phyloP scores from a whole-genome alignment of 2,888 invertebrate species.

The Melolontha melolontha region DNA sequence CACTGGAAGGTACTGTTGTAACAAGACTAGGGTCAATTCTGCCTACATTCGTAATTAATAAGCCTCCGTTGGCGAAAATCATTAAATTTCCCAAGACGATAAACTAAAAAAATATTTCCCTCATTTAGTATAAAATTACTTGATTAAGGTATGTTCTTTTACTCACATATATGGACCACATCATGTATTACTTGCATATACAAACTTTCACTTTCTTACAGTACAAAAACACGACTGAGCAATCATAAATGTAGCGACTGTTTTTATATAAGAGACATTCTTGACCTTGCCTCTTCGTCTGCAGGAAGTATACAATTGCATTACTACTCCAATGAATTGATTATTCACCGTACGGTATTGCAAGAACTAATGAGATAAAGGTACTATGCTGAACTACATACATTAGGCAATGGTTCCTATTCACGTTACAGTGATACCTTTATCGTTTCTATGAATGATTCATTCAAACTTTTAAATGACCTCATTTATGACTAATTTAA shows the following conservation, averaged over 20 bases:
- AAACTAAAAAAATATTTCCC: conserved; percentile 18
- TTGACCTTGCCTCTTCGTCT: conserved; percentile 37
- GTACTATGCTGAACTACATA: conserved; percentile 8
- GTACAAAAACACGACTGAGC: conserved; percentile 35
- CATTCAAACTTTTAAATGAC: conserved; percentile 24
- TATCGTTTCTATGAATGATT: background rate
- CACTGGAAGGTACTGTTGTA: conserved; percentile 4
- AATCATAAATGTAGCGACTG: conserved; percentile 31
- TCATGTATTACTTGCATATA: conserved; percentile 9
- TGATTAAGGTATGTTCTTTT: conserved; percentile 10
- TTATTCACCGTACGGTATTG: conserved; percentile 19
- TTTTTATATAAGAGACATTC: conserved; percentile 36
- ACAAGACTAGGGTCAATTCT: conserved; percentile 23
- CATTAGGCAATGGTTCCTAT: conserved; percentile 24
- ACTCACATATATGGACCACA: conserved; percentile 33
- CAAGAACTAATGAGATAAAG: conserved; percentile 4
- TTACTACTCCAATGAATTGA: conserved; percentile 7
- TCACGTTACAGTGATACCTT: background rate
- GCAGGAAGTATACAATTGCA: conserved; percentile 30
- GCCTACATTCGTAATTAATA: conserved; percentile 24
- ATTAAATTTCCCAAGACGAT: conserved; percentile 14
- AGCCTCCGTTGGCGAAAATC: conserved; percentile 22
- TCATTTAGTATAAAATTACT: conserved; percentile 31
- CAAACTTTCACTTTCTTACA: conserved; percentile 34
- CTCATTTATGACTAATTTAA: conserved; percentile 25